Base-by-base conservation (phyloP, 1,140 invertebrate species). In the Panagrolaimus sp. region DNA sequence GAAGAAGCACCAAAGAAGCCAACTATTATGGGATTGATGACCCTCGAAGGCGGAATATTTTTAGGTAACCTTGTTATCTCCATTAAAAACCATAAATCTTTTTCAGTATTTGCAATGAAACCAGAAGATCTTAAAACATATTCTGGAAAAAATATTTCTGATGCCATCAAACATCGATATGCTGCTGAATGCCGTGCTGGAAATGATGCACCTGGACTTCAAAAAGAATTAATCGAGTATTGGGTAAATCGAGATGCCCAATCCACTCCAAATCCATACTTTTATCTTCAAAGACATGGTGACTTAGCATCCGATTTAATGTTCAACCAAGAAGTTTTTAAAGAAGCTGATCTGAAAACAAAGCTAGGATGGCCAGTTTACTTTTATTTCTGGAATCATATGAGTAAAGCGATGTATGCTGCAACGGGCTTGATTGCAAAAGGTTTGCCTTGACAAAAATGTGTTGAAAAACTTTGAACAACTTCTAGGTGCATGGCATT, bases 1-100 rank as follows among this genome's bases (percentile, higher is more conserved):
- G 51, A 20, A 13, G 51, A 57, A 57, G 51, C 51, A 20, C 51
- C 51, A 20, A 20, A 20, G 5, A 57, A 57, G 51, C 51, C 51
- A 20, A 57, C 51, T n/a, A 27, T 57, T 8, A 25, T 57, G 9
- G 51, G 51, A 5, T 16, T 57, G 51, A 57, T 57, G 51, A 16
- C 27, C 51, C 20, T 25, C 8, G 51, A 57, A 57, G 27, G 51
- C 20, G 51, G 20, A 11, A 20, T 27, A 1, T 57, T 57, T 27
- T 25, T 57, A 25, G n/a, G 51, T 57, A 57, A 57, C 14, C 5
- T 3, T 3, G 0, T 25, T 8, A n/a, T 27, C 7, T 38, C 31
- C 7, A 13, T 57, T 2, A 16, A 8, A 20, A 11, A 20, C n/a
- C 20, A 2, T 20, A 14, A 57, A 11, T 11, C 13, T 25, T 25